Evolutionary conservation across 2,888 invertebrate species (phyloP).

Genomic region (Drosophila bunnanda): DNA sequence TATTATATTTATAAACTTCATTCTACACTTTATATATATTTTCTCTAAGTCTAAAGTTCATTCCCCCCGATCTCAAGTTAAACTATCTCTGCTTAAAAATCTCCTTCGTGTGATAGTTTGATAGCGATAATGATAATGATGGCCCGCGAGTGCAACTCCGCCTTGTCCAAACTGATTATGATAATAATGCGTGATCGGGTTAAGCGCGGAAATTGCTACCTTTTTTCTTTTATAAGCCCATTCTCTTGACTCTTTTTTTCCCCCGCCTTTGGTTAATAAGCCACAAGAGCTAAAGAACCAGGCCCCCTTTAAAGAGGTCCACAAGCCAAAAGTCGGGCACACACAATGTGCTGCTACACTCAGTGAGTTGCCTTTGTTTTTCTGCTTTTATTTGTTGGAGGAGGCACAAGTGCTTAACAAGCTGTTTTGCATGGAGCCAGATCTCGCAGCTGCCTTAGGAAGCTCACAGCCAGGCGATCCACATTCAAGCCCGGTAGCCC

Average conservation of each 20-base stretch:
- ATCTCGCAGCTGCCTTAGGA: slow-evolving; percentile 33
- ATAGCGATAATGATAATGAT: slow-evolving; percentile 51
- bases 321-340: slow-evolving; percentile 66
- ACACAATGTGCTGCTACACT: slow-evolving; percentile 54
- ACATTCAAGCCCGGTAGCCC: slow-evolving; percentile 66
- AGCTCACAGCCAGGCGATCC: slow-evolving; percentile 15
- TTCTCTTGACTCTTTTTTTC: slow-evolving; percentile 48
- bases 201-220: slow-evolving; percentile 66
- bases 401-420: slow-evolving; percentile 79
- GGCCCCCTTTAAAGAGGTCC: slow-evolving; percentile 18
- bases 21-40: no score
- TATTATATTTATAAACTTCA: no score
- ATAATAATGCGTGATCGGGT: slow-evolving; percentile 71
- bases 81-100: slow-evolving; percentile 15
- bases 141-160: slow-evolving; percentile 8
- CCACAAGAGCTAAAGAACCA: slow-evolving; percentile 25
- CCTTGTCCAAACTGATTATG: slow-evolving; percentile 55
- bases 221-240: slow-evolving; percentile 50
- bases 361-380: slow-evolving; percentile 36
- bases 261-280: slow-evolving; percentile 74
- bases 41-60: background rate
- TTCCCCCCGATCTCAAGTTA: background rate
- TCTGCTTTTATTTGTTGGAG: slow-evolving; percentile 29
- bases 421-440: slow-evolving; percentile 81
- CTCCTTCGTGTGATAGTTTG: slow-evolving; percentile 38